Percentiles rank a stretch among this genome's conserved stretches.
Evolutionary conservation across 2,113 vertebrate species (phyloP).

Genomic region (Ageneiosus marmoratus): DNA sequence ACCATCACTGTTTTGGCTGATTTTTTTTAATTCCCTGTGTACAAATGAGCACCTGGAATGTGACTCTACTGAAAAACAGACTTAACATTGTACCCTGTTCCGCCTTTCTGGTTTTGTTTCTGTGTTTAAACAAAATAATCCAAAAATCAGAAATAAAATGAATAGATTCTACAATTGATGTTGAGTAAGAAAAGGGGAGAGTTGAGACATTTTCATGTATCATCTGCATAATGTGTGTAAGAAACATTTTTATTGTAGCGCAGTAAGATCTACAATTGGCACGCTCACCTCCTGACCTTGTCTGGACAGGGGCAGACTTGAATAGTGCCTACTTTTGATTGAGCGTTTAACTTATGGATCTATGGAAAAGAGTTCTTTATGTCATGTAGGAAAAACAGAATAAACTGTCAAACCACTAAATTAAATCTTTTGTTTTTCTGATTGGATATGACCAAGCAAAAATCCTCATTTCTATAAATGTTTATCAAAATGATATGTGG

Average conservation of each 20-base stretch:
- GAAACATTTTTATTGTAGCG: slow-evolving; percentile 40
- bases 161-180: not conserved
- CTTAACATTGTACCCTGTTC: slow-evolving; percentile 40
- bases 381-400: slow-evolving; percentile 16
- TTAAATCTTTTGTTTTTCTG: slow-evolving; percentile 6
- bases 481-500: slow-evolving; percentile 30
- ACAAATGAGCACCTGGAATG: slow-evolving; percentile 24
- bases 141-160: slow-evolving; percentile 22
- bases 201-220: slow-evolving; percentile 21
- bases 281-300: slow-evolving; percentile 6
- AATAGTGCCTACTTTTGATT: slow-evolving; percentile 37
- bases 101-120: slow-evolving; percentile 39
- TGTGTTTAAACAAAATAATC: slow-evolving; percentile 27
- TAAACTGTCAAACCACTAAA: slow-evolving; percentile 44
- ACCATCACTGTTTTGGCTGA: not conserved
- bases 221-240: slow-evolving; percentile 45
- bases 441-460: not conserved
- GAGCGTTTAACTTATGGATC: slow-evolving; percentile 22
- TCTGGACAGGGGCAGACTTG: slow-evolving; percentile 24
- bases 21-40: slow-evolving; percentile 31
- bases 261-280: slow-evolving; percentile 29
- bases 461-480: slow-evolving; percentile 10
- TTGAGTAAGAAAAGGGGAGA: not conserved
- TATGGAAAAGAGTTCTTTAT: not conserved
- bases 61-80: slow-evolving; percentile 41